phyloP scores from a whole-genome alignment of 2,888 invertebrate genomes.

The Agelastica alni region DNA sequence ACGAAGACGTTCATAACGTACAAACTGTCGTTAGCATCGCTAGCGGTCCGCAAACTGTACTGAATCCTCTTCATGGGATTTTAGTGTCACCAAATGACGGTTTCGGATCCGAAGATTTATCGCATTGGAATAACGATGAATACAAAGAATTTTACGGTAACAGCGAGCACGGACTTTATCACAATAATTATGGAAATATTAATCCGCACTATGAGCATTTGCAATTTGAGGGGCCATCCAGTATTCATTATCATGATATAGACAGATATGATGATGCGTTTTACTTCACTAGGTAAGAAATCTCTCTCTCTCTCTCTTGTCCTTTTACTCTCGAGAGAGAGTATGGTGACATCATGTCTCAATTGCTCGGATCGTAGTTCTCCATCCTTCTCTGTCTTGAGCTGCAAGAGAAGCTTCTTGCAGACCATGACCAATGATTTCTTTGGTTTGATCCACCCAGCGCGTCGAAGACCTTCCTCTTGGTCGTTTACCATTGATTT shows the following conservation, averaged over 20 bases:
- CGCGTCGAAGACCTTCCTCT: too few relatives aligned
- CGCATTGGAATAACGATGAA: constrained; percentile 1
- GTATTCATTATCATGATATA: constrained; percentile 2
- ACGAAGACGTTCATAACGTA: constrained; percentile 35
- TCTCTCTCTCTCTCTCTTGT: not conserved
- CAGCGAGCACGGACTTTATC: not conserved
- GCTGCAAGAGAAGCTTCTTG: too few relatives aligned
- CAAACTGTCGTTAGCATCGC: constrained; percentile 46
- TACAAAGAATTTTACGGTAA: not conserved
- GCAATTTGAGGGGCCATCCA: not conserved
- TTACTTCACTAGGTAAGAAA: constrained; percentile 16
- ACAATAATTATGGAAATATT: not conserved
- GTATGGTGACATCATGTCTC: too few relatives aligned
- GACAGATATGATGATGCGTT: constrained; percentile 13
- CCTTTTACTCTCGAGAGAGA: too few relatives aligned
- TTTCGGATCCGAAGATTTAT: not conserved
- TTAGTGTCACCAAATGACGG: constrained; percentile 34
- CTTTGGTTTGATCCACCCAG: too few relatives aligned
- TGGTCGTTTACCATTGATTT: too few relatives aligned
- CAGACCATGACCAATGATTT: too few relatives aligned
- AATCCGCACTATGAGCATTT: not conserved
- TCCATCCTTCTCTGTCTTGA: too few relatives aligned
- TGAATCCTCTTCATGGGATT: constrained; percentile 46
- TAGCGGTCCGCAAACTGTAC: constrained; percentile 41
- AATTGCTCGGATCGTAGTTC: too few relatives aligned